phyloP scores from a whole-genome alignment of 2,113 vertebrate species.

The Cacatua alba region DNA sequence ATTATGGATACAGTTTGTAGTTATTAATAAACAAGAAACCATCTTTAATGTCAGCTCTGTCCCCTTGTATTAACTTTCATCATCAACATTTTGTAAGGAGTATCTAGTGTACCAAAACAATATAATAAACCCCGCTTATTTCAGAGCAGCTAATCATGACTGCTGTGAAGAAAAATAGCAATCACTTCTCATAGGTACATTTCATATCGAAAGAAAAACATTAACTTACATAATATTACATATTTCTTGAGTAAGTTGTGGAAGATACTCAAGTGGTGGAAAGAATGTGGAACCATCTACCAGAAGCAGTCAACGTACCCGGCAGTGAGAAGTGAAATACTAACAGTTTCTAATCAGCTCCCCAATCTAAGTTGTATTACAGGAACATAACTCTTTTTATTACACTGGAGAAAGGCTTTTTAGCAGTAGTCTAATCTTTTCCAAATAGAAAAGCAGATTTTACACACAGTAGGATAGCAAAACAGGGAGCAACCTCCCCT shows the following conservation, averaged over 20 bases:
- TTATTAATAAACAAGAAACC: neutral
- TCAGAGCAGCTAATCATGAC: neutral
- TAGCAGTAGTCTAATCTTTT: neutral
- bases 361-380: neutral
- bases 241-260: neutral
- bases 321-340: neutral
- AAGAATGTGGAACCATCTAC: neutral
- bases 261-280: neutral
- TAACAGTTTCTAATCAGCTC: neutral
- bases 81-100: neutral
- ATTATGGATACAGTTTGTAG: neutral
- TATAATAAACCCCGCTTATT: neutral
- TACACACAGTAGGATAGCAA: neutral
- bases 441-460: neutral
- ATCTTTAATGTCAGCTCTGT: neutral
- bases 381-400: rapidly evolving
- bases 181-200: neutral
- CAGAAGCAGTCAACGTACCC: neutral
- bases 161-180: neutral
- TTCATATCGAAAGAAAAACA: neutral
- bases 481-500: neutral
- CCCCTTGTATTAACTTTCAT: neutral
- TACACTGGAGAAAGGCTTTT: neutral
- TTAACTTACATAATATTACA: neutral
- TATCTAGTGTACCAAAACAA: neutral